Base-by-base conservation (phyloP, 2,888 invertebrate genomes). In the Galerucella calmariensis region DNA sequence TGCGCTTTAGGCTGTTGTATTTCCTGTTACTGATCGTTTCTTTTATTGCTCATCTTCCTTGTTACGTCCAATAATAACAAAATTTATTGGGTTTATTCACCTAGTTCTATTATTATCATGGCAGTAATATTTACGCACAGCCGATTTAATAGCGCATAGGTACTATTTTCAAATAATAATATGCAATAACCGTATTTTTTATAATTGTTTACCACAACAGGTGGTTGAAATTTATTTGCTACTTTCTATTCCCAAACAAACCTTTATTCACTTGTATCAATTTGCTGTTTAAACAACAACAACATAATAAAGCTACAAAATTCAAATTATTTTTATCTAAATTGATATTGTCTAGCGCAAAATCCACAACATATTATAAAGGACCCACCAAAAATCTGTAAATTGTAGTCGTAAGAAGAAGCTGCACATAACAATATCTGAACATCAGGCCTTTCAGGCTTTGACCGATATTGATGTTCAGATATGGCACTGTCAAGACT, bases 21-120 rank as follows among this genome's bases (percentile, higher is more conserved):
- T 77, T 77, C 73, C 75, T 73, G 77, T 75, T 72, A 74, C 41
- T 72, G 66, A 69, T 75, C 67, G 20, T 70, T 65, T 74, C 67
- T 65, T 74, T 74, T 66, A 73, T 71, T 74, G 73, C 72, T 56
- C 56, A 56, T 56, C 70, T 76, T 69, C 56, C 66, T 71, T 59
- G 63, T 65, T 63, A 75, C 69, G 68, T 70, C 69, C 68, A 61
- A 67, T 63, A 71, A 74, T 67, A 72, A 74, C 53, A 70, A 63
- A 70, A 53, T 70, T 27, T 59, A 72, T 66, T 58, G 66, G 66
- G 71, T 65, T 72, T 72, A 72, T 72, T 72, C 71, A 72, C 71
- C 71, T 70, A 70, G 69, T 24, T 70, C 69, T 70, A 70, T 70
- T 70, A 70, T 70, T 70, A 70, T 41, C 69, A 35, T 35, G 24